Evolutionary conservation across 1,140 invertebrate genomes (phyloP).

Genomic region (Parapsyche elsis): DNA sequence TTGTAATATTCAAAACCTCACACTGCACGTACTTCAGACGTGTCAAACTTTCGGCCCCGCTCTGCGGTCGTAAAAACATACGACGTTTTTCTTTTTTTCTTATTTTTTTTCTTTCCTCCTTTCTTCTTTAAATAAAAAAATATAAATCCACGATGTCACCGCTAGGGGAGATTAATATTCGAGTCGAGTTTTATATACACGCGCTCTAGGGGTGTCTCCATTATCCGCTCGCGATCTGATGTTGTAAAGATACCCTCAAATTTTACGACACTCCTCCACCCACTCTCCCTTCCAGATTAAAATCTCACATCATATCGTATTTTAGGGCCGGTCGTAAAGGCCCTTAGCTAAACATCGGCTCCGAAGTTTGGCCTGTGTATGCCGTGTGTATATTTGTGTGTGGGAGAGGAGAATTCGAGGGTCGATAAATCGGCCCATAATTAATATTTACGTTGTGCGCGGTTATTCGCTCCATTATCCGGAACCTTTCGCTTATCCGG

Average conservation of each 20-base stretch:
- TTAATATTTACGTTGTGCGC: slow-evolving; percentile 17
- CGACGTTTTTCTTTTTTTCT: no score
- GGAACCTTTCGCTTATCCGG: neutral
- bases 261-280: slow-evolving; percentile 27
- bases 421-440: slow-evolving; percentile 29
- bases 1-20: no score
- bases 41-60: no score
- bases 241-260: slow-evolving; percentile 38
- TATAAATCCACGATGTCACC: no score
- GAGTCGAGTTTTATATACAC: slow-evolving; percentile 29
- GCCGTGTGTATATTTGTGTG: neutral
- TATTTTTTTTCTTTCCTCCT: no score
- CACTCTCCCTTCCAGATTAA: slow-evolving; percentile 37
- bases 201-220: slow-evolving; percentile 19
- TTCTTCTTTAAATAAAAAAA: no score
- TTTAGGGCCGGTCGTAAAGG: slow-evolving; percentile 41
- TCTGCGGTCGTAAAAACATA: no score
- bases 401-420: neutral
- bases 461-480: neutral
- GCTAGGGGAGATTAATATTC: slow-evolving; percentile 38
- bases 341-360: slow-evolving; percentile 12
- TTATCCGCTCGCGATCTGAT: slow-evolving; percentile 34
- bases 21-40: no score
- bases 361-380: neutral
- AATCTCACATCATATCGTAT: slow-evolving; percentile 47